Evolutionary conservation across 1,140 invertebrate genomes (phyloP), one percentile per base, ranked within the genome.

Genomic region (Tetramorium simillimum): DNA sequence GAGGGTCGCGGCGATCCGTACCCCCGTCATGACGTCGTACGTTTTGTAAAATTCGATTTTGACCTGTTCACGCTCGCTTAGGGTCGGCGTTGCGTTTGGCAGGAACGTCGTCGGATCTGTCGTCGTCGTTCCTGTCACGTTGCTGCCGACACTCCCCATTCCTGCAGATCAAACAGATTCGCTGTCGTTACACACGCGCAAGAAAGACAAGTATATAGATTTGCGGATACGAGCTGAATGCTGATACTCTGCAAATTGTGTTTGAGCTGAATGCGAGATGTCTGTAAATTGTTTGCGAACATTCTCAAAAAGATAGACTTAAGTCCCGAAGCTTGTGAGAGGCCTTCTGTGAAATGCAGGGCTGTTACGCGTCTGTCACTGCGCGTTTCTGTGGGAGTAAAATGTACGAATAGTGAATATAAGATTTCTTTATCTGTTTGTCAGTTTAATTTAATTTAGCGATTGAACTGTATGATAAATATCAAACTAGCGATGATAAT

Each of bases 11-110:
- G 98, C 98, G 93, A 98, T 99, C 60, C 98, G 96, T 80, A 98
- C 96, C 73, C 98, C 98, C 84, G 98, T 98, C 98, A 98, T 98
- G 90, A 98, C 97, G 95, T 98, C 98, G 94, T 99, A 99, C 51
- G 98, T 98, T 88, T 97, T 97, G 95, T 98, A 99, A 95, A 98
- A 98, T 94, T 98, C 97, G 89, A 96, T 96, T 90, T 97, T 96
- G 87, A 97, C 96, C 88, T 96, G 96, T 91, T 97, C 97, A 63
- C 94, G 93, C 85, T 95, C 93, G 91, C 93, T 95, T 73, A 95
- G 89, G 81, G 94, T 95, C 86, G 94, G 94, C 91, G 92, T 92
- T 88, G 92, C 90, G 65, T 94, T 92, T 91, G 94, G 93, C 89
- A 93, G 88, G 78, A 93, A 93, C 88, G 91, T 91, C 92, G 92